A percentile compares a stretch with the other conserved stretches of the same genome.
These are phyloP conservation scores for Cottoperca gobio DNA, from an alignment of 2,797 vertebrate species.

Conservation along the genomic window DNA sequence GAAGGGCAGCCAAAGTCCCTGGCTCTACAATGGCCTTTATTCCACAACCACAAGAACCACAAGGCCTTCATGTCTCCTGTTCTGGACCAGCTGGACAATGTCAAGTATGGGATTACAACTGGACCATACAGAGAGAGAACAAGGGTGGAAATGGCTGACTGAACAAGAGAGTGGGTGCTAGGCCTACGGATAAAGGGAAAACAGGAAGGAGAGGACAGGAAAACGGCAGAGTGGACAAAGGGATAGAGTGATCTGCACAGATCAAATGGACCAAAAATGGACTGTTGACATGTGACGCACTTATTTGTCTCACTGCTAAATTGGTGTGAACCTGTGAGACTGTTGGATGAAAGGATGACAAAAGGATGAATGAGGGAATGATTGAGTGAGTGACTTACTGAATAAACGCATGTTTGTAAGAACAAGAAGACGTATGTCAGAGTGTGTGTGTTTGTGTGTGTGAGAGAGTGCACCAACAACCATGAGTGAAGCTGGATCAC, in stretches of 20 bases:
- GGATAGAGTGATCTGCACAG: conserved; percentile 60
- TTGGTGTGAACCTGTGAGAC: conserved; percentile 65
- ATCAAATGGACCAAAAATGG: conserved; percentile 68
- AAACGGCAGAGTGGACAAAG: conserved; percentile 54
- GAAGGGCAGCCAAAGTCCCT: conserved; percentile 62
- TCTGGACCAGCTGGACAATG: conserved; percentile 69
- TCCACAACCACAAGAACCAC: conserved; percentile 60
- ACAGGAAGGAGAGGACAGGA: conserved; percentile 48
- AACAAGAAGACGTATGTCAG: conserved; percentile 36
- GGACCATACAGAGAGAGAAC: conserved; percentile 61
- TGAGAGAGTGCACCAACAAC: conserved; percentile 73
- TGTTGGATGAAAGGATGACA: conserved; percentile 45
- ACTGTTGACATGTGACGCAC: conserved; percentile 79
- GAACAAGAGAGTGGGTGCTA: conserved; percentile 68
- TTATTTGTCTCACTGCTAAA: conserved; percentile 77
- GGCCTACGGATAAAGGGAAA: conserved; percentile 66
- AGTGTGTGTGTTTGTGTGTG: conserved; percentile 33
- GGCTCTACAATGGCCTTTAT: conserved; percentile 56
- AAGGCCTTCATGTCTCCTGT: conserved; percentile 64
- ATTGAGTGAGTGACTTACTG: conserved; percentile 42
- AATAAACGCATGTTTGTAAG: conserved; percentile 66
- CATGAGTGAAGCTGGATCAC: conserved; percentile 78
- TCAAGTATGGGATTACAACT: conserved; percentile 73
- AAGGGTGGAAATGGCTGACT: conserved; percentile 60
- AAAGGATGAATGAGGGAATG: conserved; percentile 55